Base-by-base conservation (phyloP, 1,140 invertebrate genomes). In the Charaxes varanes region DNA sequence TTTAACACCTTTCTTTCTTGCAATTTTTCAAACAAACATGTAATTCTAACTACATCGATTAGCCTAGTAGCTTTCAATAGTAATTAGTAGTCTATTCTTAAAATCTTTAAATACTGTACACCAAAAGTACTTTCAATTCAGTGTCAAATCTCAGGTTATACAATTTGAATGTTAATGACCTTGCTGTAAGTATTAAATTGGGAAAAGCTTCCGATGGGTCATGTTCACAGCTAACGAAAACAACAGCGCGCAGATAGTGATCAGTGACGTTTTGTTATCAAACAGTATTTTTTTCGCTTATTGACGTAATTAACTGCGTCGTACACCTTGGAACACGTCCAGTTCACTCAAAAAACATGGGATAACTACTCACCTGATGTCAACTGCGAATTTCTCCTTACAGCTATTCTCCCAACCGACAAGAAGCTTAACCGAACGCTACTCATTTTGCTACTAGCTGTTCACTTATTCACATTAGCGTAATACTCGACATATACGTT, bases 391-490 rank as follows among this genome's bases (percentile, higher is more conserved):
- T 71, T 77, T 77, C 74, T 78, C 62, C 68, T 60, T 6, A 73
- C 66, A 21, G 74, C 77, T 19, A 80, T 70, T 60, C 73, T 69
- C 21, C 78, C 70, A 44, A 82, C 71, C 26, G 78, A 78, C 30
- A 82, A 56, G 24, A 82, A 66, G 60, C 74, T 80, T 34, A 80
- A 60, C 54, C 78, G 63, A 43, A 78, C 72, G 68, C 71, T 80
- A 65, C 76, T 80, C 78, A 82, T 82, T 68, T 11, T 31, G 42
- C 26, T 41, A 33, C 46, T 52, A 43, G 47, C 41, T 44, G 56
- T 47, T 44, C 59, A 67, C 57, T 45, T 45, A 56, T 38, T 62
- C 67, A 70, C 71, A 77, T 78, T 52, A 68, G 69, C 53, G 35
- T 61, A 45, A 45, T 56, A 60, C 42, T 41, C 56, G 53, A 61